Evolutionary conservation across 2,797 vertebrate genomes (phyloP).

Genomic region (Dromococcyx pavoninus): DNA sequence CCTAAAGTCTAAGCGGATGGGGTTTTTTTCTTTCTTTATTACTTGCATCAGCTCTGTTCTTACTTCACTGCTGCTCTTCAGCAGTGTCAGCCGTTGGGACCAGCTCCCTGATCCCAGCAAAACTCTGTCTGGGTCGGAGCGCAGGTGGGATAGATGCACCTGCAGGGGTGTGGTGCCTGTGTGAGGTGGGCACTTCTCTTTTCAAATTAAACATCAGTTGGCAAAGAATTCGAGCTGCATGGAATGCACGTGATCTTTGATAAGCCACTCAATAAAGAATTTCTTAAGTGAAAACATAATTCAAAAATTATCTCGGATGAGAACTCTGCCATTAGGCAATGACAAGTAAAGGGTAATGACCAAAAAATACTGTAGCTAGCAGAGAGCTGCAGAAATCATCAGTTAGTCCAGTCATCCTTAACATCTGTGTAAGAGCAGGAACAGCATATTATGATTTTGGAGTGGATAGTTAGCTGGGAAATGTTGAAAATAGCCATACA

Average conservation of each 20-base stretch:
- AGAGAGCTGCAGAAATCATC: not conserved
- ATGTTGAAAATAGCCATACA: not conserved
- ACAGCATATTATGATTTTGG: not conserved
- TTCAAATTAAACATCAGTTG: conserved; percentile 18
- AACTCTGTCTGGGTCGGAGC: not conserved
- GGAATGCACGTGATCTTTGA: not conserved
- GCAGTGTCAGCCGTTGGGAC: not conserved
- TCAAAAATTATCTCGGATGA: not conserved
- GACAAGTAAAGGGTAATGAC: not conserved
- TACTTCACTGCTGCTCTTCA: conserved; percentile 2
- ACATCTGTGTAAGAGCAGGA: not conserved
- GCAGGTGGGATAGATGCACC: not conserved
- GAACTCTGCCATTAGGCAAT: not conserved
- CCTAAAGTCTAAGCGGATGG: not conserved
- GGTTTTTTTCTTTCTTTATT: rapidly evolving
- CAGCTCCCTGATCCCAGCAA: not conserved
- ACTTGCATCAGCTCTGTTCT: not conserved
- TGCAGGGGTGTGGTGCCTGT: not conserved
- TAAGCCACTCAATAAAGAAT: not conserved
- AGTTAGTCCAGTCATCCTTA: conserved; percentile 10
- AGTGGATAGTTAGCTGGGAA: not conserved
- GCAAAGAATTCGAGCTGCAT: not conserved
- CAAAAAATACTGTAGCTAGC: not conserved
- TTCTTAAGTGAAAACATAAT: not conserved
- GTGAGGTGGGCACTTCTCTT: not conserved